phyloP scores from a whole-genome alignment of 2,888 invertebrate species.

The Cerceris rybyensis region DNA sequence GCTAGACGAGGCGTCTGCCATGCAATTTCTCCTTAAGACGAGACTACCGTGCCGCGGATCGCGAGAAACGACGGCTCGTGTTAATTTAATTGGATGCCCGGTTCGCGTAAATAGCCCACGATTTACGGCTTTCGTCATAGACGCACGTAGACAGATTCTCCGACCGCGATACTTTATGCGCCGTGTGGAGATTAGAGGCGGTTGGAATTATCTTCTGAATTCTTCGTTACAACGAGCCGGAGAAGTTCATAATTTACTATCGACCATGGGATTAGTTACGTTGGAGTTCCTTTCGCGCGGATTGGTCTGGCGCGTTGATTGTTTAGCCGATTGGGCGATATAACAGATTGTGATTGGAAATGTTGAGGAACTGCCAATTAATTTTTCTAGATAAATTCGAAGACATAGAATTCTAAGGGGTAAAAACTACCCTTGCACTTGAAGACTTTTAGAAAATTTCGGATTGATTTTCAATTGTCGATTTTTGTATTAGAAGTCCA shows the following conservation, averaged over 20 bases:
- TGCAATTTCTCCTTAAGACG: constrained; percentile 51
- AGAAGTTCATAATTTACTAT: constrained; percentile 41
- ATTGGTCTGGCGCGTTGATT: constrained; percentile 25
- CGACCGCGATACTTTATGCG: constrained; percentile 21
- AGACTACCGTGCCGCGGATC: constrained; percentile 44
- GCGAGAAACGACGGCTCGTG: constrained; percentile 46
- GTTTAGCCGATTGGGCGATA: constrained; percentile 6
- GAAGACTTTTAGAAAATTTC: not conserved
- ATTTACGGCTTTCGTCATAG: constrained; percentile 51
- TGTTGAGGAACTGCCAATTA: too few relatives aligned
- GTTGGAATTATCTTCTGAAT: constrained; percentile 14
- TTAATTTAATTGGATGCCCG: constrained; percentile 66
- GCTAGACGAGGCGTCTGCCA: constrained; percentile 52
- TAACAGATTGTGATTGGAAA: too few relatives aligned
- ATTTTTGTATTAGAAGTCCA: too few relatives aligned
- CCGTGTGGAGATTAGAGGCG: not conserved
- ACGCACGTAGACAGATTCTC: constrained; percentile 5
- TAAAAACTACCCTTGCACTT: too few relatives aligned
- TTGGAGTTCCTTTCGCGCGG: constrained; percentile 21
- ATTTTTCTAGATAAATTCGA: too few relatives aligned
- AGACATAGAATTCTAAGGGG: too few relatives aligned
- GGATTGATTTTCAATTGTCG: not conserved
- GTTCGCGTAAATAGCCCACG: constrained; percentile 54
- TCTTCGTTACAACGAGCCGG: not conserved
- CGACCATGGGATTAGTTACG: constrained; percentile 18